Evolutionary conservation across 2,113 vertebrate species (phyloP).

Genomic region (Ciconia maguari): DNA sequence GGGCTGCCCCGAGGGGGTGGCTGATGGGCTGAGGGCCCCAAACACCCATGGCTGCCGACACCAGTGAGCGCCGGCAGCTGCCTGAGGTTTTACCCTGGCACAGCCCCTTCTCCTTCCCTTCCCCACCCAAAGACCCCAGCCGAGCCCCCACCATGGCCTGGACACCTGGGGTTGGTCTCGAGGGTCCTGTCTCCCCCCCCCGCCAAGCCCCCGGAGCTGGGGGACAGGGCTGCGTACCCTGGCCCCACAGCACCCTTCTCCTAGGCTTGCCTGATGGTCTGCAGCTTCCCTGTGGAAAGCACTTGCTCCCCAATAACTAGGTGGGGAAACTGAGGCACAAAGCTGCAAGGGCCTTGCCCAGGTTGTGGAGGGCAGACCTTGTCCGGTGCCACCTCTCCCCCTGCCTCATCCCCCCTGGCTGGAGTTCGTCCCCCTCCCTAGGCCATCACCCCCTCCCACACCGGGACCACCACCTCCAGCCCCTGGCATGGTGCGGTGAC

Average conservation of each 20-base stretch:
- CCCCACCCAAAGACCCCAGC: neutral
- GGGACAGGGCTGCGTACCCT: fast-evolving
- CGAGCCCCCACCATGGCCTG: fast-evolving
- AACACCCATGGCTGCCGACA: fast-evolving
- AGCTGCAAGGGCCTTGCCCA: fast-evolving
- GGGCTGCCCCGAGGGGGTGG: neutral
- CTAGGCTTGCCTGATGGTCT: neutral
- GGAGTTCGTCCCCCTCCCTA: neutral
- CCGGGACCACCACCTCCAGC: neutral
- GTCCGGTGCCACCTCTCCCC: neutral
- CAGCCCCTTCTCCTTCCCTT: neutral
- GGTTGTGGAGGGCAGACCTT: neutral
- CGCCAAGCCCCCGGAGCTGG: fast-evolving
- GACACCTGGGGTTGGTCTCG: neutral
- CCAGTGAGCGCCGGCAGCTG: fast-evolving
- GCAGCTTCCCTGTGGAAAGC: neutral
- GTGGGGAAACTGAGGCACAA: neutral
- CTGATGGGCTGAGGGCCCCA: neutral
- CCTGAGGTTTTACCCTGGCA: fast-evolving
- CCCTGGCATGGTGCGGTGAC: fast-evolving
- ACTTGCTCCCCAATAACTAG: neutral
- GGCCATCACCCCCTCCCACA: neutral
- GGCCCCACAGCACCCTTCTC: neutral
- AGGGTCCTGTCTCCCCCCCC: neutral
- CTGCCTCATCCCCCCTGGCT: neutral